Base-by-base conservation (phyloP, 2,888 invertebrate genomes). In the Nipponacmea schrenckii region DNA sequence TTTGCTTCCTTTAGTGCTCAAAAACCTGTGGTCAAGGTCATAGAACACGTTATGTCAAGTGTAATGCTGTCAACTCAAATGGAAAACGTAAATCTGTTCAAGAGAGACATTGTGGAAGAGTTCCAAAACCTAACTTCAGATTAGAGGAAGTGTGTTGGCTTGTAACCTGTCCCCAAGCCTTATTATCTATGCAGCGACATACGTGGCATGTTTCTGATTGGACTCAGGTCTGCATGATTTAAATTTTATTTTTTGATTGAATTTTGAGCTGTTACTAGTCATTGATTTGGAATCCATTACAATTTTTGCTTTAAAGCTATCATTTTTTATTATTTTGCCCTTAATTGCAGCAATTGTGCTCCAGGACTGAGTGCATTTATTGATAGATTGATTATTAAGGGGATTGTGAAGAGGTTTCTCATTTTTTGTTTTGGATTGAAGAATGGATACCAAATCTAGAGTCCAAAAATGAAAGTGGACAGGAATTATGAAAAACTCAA, bases 1-100 rank as follows among this genome's bases (percentile, higher is more conserved):
- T 73, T 71, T 76, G 70, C 76, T 67, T 74, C 62, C 64, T 71
- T 20, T 68, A 84, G 84, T 84, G 84, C 71, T 84, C 83, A 26
- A 72, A 79, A 72, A 80, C 81, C 0, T 84, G 84, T 75, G 83
- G 80, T 31, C 68, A 67, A 44, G 83, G 84, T 39, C 72, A 73
- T 24, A 74, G 77, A 67, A 72, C 77, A 15, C 75, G 84, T 26
- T 76, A 75, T 66, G 74, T 84, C 39, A 74, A 78, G 71, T 84
- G 84, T 76, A 64, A 74, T 17, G 73, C 64, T 62, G 72, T 75
- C 20, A 74, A 76, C 64, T 68, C 69, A 56, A 67, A 64, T n/a
- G 69, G 77, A 39, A 76, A 69, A 66, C 79, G 74, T 62, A 72
- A 63, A 62, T 75, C 74, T n/a, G 71, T 77, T 27, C 56, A 66